Evolutionary conservation across 2,888 invertebrate genomes (phyloP), one percentile per base, ranked within the genome.

Genomic region (Dicranocentrus wangi): DNA sequence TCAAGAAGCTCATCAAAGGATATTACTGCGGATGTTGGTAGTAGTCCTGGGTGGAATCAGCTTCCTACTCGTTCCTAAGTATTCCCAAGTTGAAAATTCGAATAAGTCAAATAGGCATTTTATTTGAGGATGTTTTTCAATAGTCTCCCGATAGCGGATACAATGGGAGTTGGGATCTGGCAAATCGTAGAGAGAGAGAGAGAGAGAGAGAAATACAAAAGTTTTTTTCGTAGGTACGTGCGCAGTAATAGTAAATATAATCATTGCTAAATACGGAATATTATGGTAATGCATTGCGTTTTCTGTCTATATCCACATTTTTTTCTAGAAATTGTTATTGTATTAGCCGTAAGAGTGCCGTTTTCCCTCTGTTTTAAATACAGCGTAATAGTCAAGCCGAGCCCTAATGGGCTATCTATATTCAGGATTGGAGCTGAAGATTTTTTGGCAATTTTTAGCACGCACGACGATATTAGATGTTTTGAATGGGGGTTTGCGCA

Each of bases 391-490:
- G n/a, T n/a, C n/a, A n/a, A n/a, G n/a, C n/a, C 21, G 39, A 42
- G 10, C 25, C 58, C 53, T 81, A 81, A 81, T 81, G 51, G 23
- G 23, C 76, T 70, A 79, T 82, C 51, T 81, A 66, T 81, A 81
- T 81, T 81, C 81, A 66, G 60, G 47, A 39, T 63, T 63, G 23
- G 43, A 42, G 43, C 51, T 76, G 43, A 63, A 69, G 75, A 75
- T 75, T 81, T 78, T 73, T 73, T 82, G 73, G 75, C 79, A 53
- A 82, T 78, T 82, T 82, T 82, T 82, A 79, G 82, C 82, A 82
- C 82, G 82, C 69, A 82, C 81, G 69, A 75, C 28, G 68, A 69
- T 77, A 77, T 77, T 77, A 69, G 58, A 77, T 77, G 75, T 76
- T 76, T n/a, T 28, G 69, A 43, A 77, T 69, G 77, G 47, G 69